A percentile compares a stretch with the other conserved stretches of the same genome.
These are phyloP conservation scores for Aldabrachelys gigantea DNA, from an alignment of 2,113 vertebrate species.

Conservation along the genomic window DNA sequence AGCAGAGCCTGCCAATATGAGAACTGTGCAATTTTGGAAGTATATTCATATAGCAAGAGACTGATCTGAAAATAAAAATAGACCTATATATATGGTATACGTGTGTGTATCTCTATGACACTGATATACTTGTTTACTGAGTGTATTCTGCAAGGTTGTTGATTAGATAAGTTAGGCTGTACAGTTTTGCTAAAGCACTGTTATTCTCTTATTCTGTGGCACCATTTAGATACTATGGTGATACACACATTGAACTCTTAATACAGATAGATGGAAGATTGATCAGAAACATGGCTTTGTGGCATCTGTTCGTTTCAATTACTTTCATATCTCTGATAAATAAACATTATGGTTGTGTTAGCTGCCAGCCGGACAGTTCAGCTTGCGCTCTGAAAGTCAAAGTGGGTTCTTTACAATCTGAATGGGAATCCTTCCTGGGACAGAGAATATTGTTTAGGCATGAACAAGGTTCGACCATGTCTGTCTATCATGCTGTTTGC, in stretches of 20 bases:
- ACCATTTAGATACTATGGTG: not conserved
- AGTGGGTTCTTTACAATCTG: not conserved
- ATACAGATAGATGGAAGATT: not conserved
- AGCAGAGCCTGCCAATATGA: slow-evolving; percentile 14
- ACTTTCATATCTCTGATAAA: slow-evolving; percentile 13
- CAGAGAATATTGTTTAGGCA: not conserved
- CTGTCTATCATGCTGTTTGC: not conserved
- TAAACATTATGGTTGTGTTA: slow-evolving; percentile 4
- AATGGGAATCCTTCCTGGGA: not conserved
- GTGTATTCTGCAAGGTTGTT: not conserved
- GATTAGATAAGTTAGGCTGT: not conserved
- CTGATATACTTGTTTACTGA: not conserved
- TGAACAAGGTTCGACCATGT: not conserved
- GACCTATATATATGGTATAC: not conserved
- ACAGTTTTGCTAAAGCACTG: not conserved
- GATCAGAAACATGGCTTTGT: not conserved
- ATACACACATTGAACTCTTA: slow-evolving; percentile 22
- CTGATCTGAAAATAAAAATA: slow-evolving; percentile 5
- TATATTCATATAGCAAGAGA: slow-evolving; percentile 26
- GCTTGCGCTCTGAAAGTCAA: not conserved
- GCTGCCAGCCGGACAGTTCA: slow-evolving; percentile 6
- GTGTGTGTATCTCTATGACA: not conserved
- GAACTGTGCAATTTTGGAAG: slow-evolving; percentile 32
- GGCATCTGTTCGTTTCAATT: not conserved
- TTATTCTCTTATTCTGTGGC: not conserved